Percentiles rank a stretch among this genome's conserved stretches.
Conservation (phyloP, 2,888 invertebrate species). For the Andricus quercusramuli region DNA sequence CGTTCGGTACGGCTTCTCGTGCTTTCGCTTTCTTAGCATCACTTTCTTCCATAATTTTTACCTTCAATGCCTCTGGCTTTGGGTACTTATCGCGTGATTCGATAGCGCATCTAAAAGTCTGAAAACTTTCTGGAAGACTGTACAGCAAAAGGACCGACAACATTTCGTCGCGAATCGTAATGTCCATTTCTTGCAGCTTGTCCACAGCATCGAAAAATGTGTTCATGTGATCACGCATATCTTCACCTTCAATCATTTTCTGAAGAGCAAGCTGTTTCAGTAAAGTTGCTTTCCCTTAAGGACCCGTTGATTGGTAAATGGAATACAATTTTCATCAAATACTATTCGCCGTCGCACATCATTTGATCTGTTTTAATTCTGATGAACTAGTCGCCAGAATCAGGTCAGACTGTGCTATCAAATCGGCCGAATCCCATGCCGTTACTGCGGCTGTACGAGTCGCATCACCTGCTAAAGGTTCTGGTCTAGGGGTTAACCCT, state of each 20-base stretch:
- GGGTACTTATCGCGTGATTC: neutral
- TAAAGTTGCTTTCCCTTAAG: neutral
- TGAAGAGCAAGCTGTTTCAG: slow-evolving; percentile 13
- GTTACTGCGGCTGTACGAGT: neutral
- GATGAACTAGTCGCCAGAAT: neutral
- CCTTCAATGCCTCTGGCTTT: neutral
- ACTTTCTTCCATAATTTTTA: neutral
- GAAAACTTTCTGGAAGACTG: neutral
- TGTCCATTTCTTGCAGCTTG: neutral
- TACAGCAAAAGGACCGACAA: neutral
- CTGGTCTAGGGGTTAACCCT: neutral
- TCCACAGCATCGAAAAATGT: neutral
- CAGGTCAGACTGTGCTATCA: neutral
- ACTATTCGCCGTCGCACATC: slow-evolving; percentile 1
- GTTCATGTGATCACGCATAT: slow-evolving; percentile 17
- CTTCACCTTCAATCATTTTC: slow-evolving; percentile 25
- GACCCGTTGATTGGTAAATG: neutral
- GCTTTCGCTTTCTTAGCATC: neutral
- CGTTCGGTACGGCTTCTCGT: neutral
- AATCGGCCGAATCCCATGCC: neutral
- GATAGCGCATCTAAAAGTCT: neutral
- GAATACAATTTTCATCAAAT: slow-evolving; percentile 10
- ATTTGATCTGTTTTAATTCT: slow-evolving; percentile 41
- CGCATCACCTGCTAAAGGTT: neutral
- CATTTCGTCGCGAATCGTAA: neutral